Evolutionary conservation across 2,888 invertebrate species (phyloP), one percentile per base, ranked within the genome.

Genomic region (Dione vanillae): DNA sequence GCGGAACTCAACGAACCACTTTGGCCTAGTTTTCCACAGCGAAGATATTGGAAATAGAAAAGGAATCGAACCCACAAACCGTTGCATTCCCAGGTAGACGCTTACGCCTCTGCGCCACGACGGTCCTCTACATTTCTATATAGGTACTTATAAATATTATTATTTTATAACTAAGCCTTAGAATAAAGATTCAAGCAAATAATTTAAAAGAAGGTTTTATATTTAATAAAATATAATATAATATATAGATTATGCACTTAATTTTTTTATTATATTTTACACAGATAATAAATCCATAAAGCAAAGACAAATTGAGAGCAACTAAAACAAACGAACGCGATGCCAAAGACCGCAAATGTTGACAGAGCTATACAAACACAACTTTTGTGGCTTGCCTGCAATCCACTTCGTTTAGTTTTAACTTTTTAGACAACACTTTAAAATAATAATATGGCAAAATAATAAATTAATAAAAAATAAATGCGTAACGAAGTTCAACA

Each of bases 321-420:
- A 40, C 20, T 67, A 51, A 72, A 72, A 72, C 51, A 72, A 69
- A 69, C 69, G 61, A 43, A 69, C 64, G 69, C 56, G 43, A 67
- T 58, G 64, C 62, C 72, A 70, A 64, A 74, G 68, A 51, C 56
- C 35, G 74, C 74, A 78, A 79, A 79, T 77, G 76, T 79, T 79
- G 78, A 79, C 77, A 67, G 70, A 67, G 70, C 72, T 74, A 73
- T 65, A 73, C 75, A 74, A 76, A 73, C 70, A 71, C 49, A 52
- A 69, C 74, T 71, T 67, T 74, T 70, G 70, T 65, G 70, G 69
- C 45, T 73, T 51, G 43, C 12, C 67, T 52, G 56, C 65, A 69
- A 51, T 54, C 54, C 54, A 61, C 65, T 69, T 69, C 65, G 27
- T 65, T 70, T 71, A 65, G 12, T 65, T 69, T 69, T 61, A 69